Evolutionary conservation across 2,797 vertebrate genomes (phyloP), one percentile per base, ranked within the genome.

Genomic region (Jordanella pulchra): DNA sequence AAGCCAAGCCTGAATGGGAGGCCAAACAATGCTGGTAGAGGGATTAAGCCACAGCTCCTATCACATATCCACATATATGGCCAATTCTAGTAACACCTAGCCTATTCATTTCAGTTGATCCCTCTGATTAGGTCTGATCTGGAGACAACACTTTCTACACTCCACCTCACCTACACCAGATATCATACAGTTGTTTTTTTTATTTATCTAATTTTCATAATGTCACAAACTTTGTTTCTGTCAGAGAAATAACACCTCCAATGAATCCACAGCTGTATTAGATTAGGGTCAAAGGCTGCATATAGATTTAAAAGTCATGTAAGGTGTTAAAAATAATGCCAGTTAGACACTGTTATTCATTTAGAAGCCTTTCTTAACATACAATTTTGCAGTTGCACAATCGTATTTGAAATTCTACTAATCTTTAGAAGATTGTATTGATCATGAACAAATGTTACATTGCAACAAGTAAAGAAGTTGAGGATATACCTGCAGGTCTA

Each of bases 1-100:
- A 93, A 93, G 88, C 87, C 87, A 93, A 39, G 84, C 73, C 88
- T 90, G 77, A 84, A 77, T 87, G 79, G 83, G 82, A 82, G 77
- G 67, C 81, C 85, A 76, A 88, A 93, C 87, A 90, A 87, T 84
- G 79, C 71, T 80, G 74, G 82, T 83, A 74, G 84, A 90, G 88
- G 90, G 86, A 91, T 90, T 94, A 95, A 93, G 88, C 81, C 86
- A 72, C 81, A 83, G 55, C 81, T 81, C 91, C 95, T 90, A 91
- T 93, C 90, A 93, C 92, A 94, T 91, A 91, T 91, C 93, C 93
- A 73, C 86, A 93, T 93, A 94, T 93, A 91, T 84, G 93, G 94
- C 95, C 96, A 95, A 96, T 96, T 96, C 94, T 92, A 91, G 86
- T 86, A 89, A 94, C 83, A 86, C 93, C 96, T 95, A 94, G 93